Percentiles rank a stretch among this genome's conserved stretches.
These are phyloP conservation scores for Lithophane leautieri DNA, from an alignment of 2,888 invertebrate species.

Conservation along the genomic window DNA sequence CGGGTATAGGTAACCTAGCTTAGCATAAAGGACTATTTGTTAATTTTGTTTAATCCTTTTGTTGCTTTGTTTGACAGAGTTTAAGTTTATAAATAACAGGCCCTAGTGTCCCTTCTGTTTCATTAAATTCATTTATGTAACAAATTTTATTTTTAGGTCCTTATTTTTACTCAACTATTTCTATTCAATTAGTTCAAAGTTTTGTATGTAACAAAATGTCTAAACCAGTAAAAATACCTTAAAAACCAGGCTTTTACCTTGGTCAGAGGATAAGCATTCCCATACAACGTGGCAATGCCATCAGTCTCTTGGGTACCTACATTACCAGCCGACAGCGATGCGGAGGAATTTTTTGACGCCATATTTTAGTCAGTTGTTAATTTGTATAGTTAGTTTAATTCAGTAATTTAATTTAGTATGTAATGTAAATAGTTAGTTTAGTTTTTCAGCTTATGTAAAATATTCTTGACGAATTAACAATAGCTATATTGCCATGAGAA, in stretches of 20 bases:
- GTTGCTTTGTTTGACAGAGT: constrained; percentile 13
- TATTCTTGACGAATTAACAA: too few species aligned
- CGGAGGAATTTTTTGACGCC: too few species aligned
- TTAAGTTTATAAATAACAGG: constrained; percentile 26
- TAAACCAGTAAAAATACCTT: background rate
- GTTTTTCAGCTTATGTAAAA: too few species aligned
- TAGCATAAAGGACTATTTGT: constrained; percentile 18
- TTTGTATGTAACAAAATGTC: background rate
- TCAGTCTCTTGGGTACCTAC: too few species aligned
- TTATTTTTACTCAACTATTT: background rate
- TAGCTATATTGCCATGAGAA: background rate
- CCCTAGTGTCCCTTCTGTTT: constrained; percentile 5
- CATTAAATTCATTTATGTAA: background rate
- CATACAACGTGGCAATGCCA: too few species aligned
- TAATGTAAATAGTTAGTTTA: too few species aligned
- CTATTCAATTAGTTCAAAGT: background rate
- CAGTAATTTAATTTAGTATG: too few species aligned
- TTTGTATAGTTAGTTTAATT: too few species aligned
- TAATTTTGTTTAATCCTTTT: constrained; percentile 28
- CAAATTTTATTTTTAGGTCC: background rate
- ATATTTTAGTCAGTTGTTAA: too few species aligned
- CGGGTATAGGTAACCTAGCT: background rate
- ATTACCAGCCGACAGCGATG: too few species aligned
- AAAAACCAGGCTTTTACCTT: too few species aligned
- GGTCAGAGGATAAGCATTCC: too few species aligned